Conservation (phyloP, 2,797 vertebrate genomes). For the Pantherophis alleghaniensis region DNA sequence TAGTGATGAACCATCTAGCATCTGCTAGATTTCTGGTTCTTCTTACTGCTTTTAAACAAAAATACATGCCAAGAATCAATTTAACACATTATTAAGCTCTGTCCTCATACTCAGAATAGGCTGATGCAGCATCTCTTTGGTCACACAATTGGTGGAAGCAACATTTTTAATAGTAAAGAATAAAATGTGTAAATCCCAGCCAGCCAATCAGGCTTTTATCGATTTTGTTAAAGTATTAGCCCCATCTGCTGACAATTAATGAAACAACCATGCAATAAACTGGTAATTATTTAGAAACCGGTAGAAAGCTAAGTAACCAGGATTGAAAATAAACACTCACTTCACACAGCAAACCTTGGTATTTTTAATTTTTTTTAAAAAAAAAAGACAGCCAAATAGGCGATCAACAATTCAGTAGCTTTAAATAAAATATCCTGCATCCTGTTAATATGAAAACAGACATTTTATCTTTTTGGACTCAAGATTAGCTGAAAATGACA, state of each 20-base stretch:
- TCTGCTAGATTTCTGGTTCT: background rate
- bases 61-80: background rate
- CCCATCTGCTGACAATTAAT: constrained; percentile 28
- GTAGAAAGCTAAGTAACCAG: background rate
- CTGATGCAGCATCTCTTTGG: background rate
- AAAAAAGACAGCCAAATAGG: background rate
- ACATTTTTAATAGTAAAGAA: background rate
- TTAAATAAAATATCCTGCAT: background rate
- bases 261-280: background rate
- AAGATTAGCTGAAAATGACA: background rate
- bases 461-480: background rate
- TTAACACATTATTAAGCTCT: background rate
- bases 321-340: background rate
- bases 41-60: background rate
- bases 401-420: background rate
- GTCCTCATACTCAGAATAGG: background rate
- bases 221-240: background rate
- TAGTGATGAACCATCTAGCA: background rate
- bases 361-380: background rate
- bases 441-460: background rate
- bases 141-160: background rate
- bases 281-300: background rate
- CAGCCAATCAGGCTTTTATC: too few species aligned
- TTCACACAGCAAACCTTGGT: background rate
- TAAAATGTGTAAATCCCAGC: background rate